These are phyloP conservation scores for Pluvianellus socialis DNA, from an alignment of 2,113 vertebrate genomes.

Conservation along the genomic window DNA sequence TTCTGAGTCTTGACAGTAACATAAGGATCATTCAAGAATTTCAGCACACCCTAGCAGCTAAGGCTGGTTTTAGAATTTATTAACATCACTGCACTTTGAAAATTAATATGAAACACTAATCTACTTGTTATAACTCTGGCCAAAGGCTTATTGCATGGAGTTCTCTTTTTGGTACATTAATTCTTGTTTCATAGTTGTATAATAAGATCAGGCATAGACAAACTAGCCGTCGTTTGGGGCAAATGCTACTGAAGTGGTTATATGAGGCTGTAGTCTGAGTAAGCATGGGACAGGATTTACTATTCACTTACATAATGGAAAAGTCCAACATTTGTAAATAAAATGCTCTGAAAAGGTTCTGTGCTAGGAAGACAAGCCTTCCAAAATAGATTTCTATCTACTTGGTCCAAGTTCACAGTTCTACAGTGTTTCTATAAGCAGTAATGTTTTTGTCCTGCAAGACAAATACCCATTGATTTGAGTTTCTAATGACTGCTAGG, in stretches of 20 bases:
- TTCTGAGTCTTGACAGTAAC: not conserved
- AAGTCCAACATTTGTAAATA: not conserved
- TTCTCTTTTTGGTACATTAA: not conserved
- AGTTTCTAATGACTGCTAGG: not conserved
- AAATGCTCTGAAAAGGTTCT: not conserved
- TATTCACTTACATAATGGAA: not conserved
- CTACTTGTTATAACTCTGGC: not conserved
- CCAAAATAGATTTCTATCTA: not conserved
- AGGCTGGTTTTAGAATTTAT: not conserved
- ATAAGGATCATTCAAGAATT: not conserved
- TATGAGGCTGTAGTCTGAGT: not conserved
- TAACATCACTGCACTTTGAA: not conserved
- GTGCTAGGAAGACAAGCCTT: not conserved
- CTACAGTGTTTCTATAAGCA: not conserved
- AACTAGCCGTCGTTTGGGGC: not conserved
- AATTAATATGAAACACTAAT: not conserved
- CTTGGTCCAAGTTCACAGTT: not conserved
- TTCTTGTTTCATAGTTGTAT: not conserved
- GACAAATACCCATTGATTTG: constrained; percentile 11
- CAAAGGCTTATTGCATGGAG: not conserved
- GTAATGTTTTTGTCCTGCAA: not conserved
- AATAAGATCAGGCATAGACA: not conserved
- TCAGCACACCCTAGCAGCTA: not conserved
- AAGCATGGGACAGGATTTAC: not conserved
- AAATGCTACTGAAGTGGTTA: not conserved